Evolutionary conservation across 2,888 invertebrate species (phyloP), one percentile per base, ranked within the genome.

Genomic region (Hemithea aestivaria): DNA sequence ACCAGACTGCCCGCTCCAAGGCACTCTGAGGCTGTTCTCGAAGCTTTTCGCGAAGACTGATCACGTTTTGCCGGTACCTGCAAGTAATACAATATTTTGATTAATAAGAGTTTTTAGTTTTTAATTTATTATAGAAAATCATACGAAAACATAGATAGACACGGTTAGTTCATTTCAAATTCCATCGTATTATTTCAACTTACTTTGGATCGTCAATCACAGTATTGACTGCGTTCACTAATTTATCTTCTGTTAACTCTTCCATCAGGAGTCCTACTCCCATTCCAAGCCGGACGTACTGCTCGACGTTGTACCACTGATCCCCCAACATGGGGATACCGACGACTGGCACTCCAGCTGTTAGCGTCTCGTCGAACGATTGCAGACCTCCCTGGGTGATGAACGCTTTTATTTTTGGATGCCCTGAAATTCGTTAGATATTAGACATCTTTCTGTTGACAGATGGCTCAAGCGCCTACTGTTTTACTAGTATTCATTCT

Each of bases 331-430:
- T 70, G 1, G 80, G 79, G 3, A 82, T 44, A 2, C 66, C 77
- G 1, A 82, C 48, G 0, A 82, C 49, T 0, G 80, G 80, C 0
- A 77, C 69, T 27, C 63, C 68, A 1, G 70, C 69, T 9, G 61
- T 57, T 4, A 83, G 67, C 0, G 80, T 66, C 56, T 84, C 83
- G 35, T 79, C 78, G 1, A 75, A 63, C 0, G 83, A 82, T 35
- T 80, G 79, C 2, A 78, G 45, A 4, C 83, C 83, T 30, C 74
- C 80, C 68, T 83, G 82, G 0, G 75, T 78, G 16, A 84, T 66
- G 27, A 87, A 85, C 0, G 79, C 29, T 45, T 81, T 84, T 1
- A 84, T 36, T 34, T 84, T 85, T 1, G 76, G 73, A 53, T 87
- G 87, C 21, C 49, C 73, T 74, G 46, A n/a, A n/a, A n/a, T n/a